Evolutionary conservation across 1,140 invertebrate genomes (phyloP).

Genomic region (Gerris buenoi): DNA sequence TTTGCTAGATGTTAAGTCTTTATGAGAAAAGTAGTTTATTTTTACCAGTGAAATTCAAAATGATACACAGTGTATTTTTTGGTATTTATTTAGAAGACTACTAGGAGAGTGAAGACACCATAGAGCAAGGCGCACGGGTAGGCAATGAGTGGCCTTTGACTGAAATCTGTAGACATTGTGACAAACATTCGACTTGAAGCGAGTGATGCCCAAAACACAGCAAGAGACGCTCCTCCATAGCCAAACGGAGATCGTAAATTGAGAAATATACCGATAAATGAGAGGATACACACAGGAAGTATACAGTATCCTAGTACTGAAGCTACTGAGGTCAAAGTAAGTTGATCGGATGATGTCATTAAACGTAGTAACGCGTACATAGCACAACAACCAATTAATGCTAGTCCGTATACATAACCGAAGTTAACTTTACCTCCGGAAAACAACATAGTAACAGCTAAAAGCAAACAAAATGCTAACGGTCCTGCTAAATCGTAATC

Average conservation of each 20-base stretch:
- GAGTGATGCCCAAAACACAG: slow-evolving; percentile 78
- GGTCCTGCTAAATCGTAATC: slow-evolving; percentile 92
- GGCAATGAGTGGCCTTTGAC: slow-evolving; percentile 79
- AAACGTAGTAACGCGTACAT: slow-evolving; percentile 81
- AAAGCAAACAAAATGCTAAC: slow-evolving; percentile 76
- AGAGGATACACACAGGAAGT: slow-evolving; percentile 78
- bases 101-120: slow-evolving; percentile 84
- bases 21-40: too few relatives aligned
- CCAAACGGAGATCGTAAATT: slow-evolving; percentile 61
- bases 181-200: slow-evolving; percentile 89
- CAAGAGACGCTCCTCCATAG: slow-evolving; percentile 48
- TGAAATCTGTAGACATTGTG: slow-evolving; percentile 73
- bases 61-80: not conserved
- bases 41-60: not conserved
- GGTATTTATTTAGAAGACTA: slow-evolving; percentile 69
- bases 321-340: slow-evolving; percentile 70
- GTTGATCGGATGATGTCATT: slow-evolving; percentile 64
- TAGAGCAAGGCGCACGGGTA: slow-evolving; percentile 93
- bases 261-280: slow-evolving; percentile 62
- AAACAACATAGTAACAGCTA: slow-evolving; percentile 60
- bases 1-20: too few relatives aligned
- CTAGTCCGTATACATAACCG: slow-evolving; percentile 92
- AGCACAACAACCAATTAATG: slow-evolving; percentile 74
- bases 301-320: slow-evolving; percentile 90
- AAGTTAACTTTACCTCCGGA: slow-evolving; percentile 66